Percentiles rank a stretch among this genome's conserved stretches.
Conservation (phyloP, 1,140 invertebrate genomes). For the Babylonia areolata region DNA sequence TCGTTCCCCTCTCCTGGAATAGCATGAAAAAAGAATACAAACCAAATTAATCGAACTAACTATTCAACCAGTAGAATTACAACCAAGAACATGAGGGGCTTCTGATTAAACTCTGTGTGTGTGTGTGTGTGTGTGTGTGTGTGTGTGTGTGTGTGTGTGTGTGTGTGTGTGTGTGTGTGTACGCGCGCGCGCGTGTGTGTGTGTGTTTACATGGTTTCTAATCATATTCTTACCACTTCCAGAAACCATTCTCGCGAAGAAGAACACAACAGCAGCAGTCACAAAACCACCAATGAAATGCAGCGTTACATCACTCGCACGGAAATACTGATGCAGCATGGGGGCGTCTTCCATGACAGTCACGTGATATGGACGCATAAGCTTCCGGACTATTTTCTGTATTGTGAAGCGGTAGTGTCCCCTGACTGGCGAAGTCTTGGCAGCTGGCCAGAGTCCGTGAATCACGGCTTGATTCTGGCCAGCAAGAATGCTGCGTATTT, state of each 20-base stretch:
- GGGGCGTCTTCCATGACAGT: conserved; percentile 48
- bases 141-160: no score
- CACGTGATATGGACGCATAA: conserved; percentile 35
- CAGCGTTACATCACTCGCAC: conserved; percentile 41
- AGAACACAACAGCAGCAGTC: conserved; percentile 19
- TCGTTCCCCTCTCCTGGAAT: no score
- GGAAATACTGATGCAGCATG: conserved; percentile 50
- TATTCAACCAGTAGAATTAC: no score
- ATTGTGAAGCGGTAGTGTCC: conserved; percentile 49
- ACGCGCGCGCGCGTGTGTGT: no score
- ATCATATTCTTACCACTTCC: no score
- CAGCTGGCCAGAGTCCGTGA: conserved; percentile 53
- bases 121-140: no score
- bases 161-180: no score
- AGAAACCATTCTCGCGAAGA: conserved; percentile 45
- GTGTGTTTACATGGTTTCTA: no score
- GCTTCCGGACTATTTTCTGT: conserved; percentile 25
- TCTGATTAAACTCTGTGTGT: no score
- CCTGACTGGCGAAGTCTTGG: conserved; percentile 50
- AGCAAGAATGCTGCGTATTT: conserved; percentile 47
- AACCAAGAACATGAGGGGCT: no score
- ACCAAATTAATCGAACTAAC: no score
- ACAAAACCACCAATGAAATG: conserved; percentile 43
- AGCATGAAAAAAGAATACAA: no score
- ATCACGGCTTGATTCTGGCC: conserved; percentile 45